Percentiles rank a stretch among this genome's conserved stretches.
Evolutionary conservation across 2,888 invertebrate genomes (phyloP).

Genomic region (Diadegma fenestrale): DNA sequence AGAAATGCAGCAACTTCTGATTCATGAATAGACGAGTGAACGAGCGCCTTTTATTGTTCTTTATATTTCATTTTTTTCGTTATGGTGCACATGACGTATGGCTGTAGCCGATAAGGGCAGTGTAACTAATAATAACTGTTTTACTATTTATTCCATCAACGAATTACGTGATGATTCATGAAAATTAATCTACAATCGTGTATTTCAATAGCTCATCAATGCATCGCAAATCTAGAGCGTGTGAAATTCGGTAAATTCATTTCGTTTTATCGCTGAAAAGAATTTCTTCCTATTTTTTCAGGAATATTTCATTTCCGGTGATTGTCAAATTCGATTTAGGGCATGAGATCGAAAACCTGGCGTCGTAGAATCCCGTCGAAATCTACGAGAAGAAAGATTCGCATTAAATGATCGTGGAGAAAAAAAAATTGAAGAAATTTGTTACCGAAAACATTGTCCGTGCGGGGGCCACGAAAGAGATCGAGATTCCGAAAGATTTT

Average conservation of each 20-base stretch:
- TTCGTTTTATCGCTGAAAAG: neutral
- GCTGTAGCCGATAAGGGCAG: constrained; percentile 46
- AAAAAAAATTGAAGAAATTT: no score
- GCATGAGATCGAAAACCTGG: no score
- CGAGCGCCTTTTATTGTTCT: constrained; percentile 8
- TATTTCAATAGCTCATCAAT: neutral
- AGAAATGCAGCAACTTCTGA: constrained; percentile 32
- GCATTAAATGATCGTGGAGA: no score
- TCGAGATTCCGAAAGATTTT: neutral
- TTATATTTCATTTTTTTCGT: constrained; percentile 18
- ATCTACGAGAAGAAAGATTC: no score
- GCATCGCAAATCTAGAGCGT: neutral
- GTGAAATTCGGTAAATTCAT: neutral
- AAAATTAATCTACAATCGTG: neutral
- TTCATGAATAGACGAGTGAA: constrained; percentile 49
- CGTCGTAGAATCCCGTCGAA: no score
- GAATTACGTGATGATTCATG: neutral
- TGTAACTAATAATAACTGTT: constrained; percentile 45
- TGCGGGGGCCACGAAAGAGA: neutral
- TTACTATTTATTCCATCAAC: constrained; percentile 28
- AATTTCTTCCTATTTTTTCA: neutral
- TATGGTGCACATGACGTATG: constrained; percentile 41
- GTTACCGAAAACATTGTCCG: no score
- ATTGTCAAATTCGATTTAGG: no score
- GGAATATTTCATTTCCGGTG: no score